These are phyloP conservation scores for Synergus umbraculus DNA, from an alignment of 2,888 invertebrate species.

Conservation along the genomic window DNA sequence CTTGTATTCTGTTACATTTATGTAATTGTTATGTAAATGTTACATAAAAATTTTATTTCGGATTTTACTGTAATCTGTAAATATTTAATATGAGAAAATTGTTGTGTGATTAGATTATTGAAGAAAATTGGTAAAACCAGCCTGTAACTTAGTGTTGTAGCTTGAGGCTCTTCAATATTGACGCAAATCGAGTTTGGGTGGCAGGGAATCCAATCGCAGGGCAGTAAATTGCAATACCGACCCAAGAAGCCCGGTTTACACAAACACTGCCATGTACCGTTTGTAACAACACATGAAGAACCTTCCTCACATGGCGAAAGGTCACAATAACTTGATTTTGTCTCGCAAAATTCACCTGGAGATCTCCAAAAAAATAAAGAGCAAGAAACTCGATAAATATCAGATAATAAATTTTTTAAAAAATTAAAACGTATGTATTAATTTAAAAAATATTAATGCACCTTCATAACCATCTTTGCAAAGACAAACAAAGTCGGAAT, in stretches of 20 bases:
- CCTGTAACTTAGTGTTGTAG: slow-evolving; percentile 77
- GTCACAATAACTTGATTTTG: slow-evolving; percentile 78
- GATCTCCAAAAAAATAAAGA: slow-evolving; percentile 17
- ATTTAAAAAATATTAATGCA: slow-evolving; percentile 41
- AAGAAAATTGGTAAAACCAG: slow-evolving; percentile 47
- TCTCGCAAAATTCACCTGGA: slow-evolving; percentile 78
- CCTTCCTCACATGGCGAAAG: slow-evolving; percentile 77
- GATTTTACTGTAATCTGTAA: too few relatives aligned
- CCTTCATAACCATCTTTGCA: slow-evolving; percentile 74
- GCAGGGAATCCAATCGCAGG: slow-evolving; percentile 82
- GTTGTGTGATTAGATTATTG: too few relatives aligned
- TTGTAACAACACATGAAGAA: slow-evolving; percentile 74
- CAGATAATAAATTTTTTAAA: neutral
- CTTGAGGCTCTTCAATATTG: slow-evolving; percentile 74
- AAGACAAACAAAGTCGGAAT: slow-evolving; percentile 76
- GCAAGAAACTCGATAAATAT: neutral
- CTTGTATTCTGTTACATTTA: neutral
- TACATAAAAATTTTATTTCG: neutral
- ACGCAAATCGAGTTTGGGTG: slow-evolving; percentile 76
- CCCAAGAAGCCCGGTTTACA: slow-evolving; percentile 80
- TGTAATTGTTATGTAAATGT: neutral
- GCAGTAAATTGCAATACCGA: slow-evolving; percentile 79
- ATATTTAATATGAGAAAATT: neutral
- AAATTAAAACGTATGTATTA: too few relatives aligned
- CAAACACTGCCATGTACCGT: slow-evolving; percentile 77